Percentiles rank a stretch among this genome's conserved stretches.
Evolutionary conservation across 2,797 vertebrate genomes (phyloP).

Genomic region (Cichlasoma orientale): DNA sequence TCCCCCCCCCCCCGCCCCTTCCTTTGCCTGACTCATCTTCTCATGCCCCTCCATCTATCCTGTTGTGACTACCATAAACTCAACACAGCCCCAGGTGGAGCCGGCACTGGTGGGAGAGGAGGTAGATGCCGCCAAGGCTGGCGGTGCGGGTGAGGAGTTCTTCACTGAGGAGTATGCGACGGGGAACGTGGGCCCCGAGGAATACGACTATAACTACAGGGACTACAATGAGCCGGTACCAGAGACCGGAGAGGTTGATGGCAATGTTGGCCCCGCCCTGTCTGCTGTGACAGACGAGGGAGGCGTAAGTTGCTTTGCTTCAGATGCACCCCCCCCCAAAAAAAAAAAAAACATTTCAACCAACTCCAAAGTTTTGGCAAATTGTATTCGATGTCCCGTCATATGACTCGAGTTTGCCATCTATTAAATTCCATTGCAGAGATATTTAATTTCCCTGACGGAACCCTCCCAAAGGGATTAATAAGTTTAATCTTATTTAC

Average conservation of each 20-base stretch:
- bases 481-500: no score
- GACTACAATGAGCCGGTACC: conserved; percentile 84
- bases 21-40: conserved; percentile 16
- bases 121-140: conserved; percentile 73
- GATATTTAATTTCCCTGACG: no score
- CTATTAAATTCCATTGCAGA: not conserved
- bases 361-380: conserved; percentile 31
- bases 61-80: conserved; percentile 47
- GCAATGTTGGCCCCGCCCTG: conserved; percentile 86
- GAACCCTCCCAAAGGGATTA: no score
- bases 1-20: not conserved
- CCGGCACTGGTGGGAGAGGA: conserved; percentile 68
- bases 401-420: conserved; percentile 40
- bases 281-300: conserved; percentile 88
- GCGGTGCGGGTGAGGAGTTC: conserved; percentile 73
- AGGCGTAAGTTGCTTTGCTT: conserved; percentile 87
- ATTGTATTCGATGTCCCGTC: conserved; percentile 32
- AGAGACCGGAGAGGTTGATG: conserved; percentile 76
- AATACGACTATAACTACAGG: conserved; percentile 91
- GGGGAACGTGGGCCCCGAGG: conserved; percentile 80
- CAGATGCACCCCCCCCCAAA: conserved; percentile 38
- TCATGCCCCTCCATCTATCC: conserved; percentile 23
- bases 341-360: conserved; percentile 62
- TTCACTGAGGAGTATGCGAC: conserved; percentile 85
- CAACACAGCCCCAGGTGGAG: conserved; percentile 71